Evolutionary conservation across 1,140 invertebrate species (phyloP).

Genomic region (Drosophila melanica): DNA sequence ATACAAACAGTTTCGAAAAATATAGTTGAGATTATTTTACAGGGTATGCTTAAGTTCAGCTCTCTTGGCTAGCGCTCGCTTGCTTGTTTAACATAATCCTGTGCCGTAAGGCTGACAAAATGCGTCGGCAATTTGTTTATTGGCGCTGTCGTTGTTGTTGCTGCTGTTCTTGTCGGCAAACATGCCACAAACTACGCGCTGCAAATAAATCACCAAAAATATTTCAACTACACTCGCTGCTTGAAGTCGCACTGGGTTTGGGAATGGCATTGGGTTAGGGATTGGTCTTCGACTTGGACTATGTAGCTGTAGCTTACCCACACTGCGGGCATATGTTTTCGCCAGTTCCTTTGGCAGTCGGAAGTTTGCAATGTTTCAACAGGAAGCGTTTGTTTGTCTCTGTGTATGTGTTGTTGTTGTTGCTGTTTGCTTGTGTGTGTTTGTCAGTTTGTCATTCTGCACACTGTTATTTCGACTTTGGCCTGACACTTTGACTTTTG

Average conservation of each 20-base stretch:
- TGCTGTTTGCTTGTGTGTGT: slow-evolving; percentile 31
- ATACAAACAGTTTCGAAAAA: no score
- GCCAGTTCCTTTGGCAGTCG: slow-evolving; percentile 63
- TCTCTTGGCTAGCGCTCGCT: not conserved
- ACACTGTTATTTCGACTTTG: slow-evolving; percentile 73
- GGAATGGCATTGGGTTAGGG: slow-evolving; percentile 5
- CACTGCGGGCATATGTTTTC: slow-evolving; percentile 72
- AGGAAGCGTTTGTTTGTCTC: slow-evolving; percentile 77
- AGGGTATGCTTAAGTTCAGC: not conserved
- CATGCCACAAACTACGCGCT: slow-evolving; percentile 80
- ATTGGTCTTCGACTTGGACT: slow-evolving; percentile 10
- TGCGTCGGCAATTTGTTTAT: slow-evolving; percentile 82
- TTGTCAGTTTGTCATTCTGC: slow-evolving; percentile 45
- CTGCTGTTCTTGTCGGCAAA: slow-evolving; percentile 65
- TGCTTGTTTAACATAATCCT: slow-evolving; percentile 80
- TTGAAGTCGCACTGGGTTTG: slow-evolving; percentile 25
- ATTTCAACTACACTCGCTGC: slow-evolving; percentile 76
- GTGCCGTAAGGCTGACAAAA: slow-evolving; percentile 70
- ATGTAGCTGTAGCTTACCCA: slow-evolving; percentile 49
- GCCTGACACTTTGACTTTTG: slow-evolving; percentile 77
- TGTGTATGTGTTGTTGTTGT: slow-evolving; percentile 41
- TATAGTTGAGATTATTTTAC: no score
- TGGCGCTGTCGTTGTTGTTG: slow-evolving; percentile 62
- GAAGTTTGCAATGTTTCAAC: slow-evolving; percentile 82
- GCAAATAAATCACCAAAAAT: slow-evolving; percentile 82